Evolutionary conservation across 2,113 vertebrate genomes (phyloP), one percentile per base, ranked within the genome.

Genomic region (Egretta garzetta): DNA sequence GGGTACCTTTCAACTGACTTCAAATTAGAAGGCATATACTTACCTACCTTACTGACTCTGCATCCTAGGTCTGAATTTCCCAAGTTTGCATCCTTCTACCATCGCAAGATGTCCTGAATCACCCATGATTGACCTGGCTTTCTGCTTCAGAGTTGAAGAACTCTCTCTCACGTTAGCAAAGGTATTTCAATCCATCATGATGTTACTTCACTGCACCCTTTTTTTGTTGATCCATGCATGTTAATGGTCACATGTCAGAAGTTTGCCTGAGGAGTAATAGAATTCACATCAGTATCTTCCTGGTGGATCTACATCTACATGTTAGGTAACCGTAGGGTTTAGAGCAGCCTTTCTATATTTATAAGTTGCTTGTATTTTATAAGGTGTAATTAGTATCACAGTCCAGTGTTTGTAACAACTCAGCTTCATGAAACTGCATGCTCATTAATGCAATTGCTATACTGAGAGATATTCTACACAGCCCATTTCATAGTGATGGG

Each of bases 401-500:
- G 93, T 84, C 80, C 83, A 89, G 49, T 53, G 52, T 94, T 91
- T 85, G 56, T 68, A 84, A 77, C 47, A 68, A 72, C 64, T 84
- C 1, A 1, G 19, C 32, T 89, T 64, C 70, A 23, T 72, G 91
- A 89, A 89, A 67, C 47, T 64, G 28, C 39, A 6, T 59, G 33
- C 9, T 95, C 58, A 91, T 93, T 91, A 91, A 68, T 53, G 58
- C 52, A 89, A 94, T 66, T 93, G 76, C 88, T 63, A 12, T 37
- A 73, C 43, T 56, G 93, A 91, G 95, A 94, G 73, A 49, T 66
- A 87, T 91, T 92, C 80, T 95, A 52, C 90, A 92, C 86, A 96
- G 76, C 39, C 63, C 80, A 93, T 96, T 96, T 92, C 82, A 53
- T 92, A 56, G 73, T 85, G 76, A 94, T 96, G 64, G 27, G 20